phyloP scores from a whole-genome alignment of 2,888 invertebrate genomes.

The Drosophila atripex region DNA sequence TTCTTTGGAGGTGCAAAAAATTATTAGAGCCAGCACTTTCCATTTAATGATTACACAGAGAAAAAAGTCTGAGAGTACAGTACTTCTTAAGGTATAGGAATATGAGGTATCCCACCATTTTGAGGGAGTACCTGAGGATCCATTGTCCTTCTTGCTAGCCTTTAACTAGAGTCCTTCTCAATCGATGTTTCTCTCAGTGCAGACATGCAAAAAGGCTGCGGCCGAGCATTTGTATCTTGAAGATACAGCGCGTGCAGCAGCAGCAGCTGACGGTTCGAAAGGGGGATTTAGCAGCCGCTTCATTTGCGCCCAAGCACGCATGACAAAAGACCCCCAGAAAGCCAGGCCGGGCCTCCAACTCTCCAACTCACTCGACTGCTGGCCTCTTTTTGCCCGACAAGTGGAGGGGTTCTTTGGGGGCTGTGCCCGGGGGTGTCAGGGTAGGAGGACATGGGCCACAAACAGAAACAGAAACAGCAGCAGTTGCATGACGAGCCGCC shows the following conservation, averaged over 20 bases:
- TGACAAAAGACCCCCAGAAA: slow-evolving; percentile 65
- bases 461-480: slow-evolving; percentile 60
- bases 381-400: slow-evolving; percentile 71
- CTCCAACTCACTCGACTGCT: slow-evolving; percentile 61
- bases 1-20: slow-evolving; percentile 63
- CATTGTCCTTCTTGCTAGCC: too few relatives aligned
- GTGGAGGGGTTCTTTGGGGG: slow-evolving; percentile 33
- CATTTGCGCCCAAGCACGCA: slow-evolving; percentile 81
- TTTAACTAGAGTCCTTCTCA: neutral
- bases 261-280: slow-evolving; percentile 65
- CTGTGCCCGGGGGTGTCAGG: neutral
- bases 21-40: slow-evolving; percentile 65
- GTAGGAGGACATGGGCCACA: slow-evolving; percentile 11
- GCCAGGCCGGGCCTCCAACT: slow-evolving; percentile 10
- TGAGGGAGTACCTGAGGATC: neutral
- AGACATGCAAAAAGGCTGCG: slow-evolving; percentile 21
- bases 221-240: slow-evolving; percentile 59
- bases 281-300: slow-evolving; percentile 48
- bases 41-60: slow-evolving; percentile 62
- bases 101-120: neutral
- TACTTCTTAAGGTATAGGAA: neutral
- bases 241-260: slow-evolving; percentile 60
- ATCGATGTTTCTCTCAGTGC: slow-evolving; percentile 10
- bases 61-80: slow-evolving; percentile 8
- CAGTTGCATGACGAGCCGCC: slow-evolving; percentile 77